phyloP scores from a whole-genome alignment of 2,888 invertebrate species.

The Ecdyonurus torrentis region DNA sequence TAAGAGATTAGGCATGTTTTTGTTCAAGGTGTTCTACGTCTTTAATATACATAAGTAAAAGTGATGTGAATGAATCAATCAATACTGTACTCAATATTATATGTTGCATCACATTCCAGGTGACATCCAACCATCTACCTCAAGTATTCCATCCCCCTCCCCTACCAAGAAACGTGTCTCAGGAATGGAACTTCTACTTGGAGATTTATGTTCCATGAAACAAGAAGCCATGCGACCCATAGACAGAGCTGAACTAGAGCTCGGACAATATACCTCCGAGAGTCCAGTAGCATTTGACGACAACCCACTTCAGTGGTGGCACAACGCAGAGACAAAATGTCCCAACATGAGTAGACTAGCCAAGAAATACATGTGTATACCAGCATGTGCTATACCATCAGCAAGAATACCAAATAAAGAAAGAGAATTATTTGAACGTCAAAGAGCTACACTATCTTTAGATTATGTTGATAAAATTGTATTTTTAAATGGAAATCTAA shows the following conservation, averaged over 20 bases:
- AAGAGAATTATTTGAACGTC: constrained; percentile 24
- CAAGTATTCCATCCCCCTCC: not conserved
- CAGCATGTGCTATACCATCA: constrained; percentile 27
- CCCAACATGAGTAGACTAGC: constrained; percentile 27
- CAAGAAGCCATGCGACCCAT: constrained; percentile 26
- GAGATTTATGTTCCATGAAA: constrained; percentile 24
- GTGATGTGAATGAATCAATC: too few species aligned
- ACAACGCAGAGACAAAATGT: constrained; percentile 24
- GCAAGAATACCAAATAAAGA: constrained; percentile 24
- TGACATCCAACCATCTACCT: too few species aligned
- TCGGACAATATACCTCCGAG: constrained; percentile 30
- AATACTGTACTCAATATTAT: too few species aligned
- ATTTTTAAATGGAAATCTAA: constrained; percentile 25
- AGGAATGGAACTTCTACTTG: constrained; percentile 28
- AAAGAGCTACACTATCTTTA: constrained; percentile 25
- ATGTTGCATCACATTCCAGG: too few species aligned
- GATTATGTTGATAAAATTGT: constrained; percentile 26
- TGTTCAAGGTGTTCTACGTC: too few species aligned
- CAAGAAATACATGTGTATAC: constrained; percentile 28
- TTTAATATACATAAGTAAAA: too few species aligned
- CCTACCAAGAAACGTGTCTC: constrained; percentile 22
- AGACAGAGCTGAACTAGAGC: constrained; percentile 28
- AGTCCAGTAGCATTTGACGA: constrained; percentile 27
- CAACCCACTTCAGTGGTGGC: constrained; percentile 30
- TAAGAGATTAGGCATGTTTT: too few species aligned